Evolutionary conservation across 1,140 invertebrate genomes (phyloP).

Genomic region (Harpegnathos saltator): DNA sequence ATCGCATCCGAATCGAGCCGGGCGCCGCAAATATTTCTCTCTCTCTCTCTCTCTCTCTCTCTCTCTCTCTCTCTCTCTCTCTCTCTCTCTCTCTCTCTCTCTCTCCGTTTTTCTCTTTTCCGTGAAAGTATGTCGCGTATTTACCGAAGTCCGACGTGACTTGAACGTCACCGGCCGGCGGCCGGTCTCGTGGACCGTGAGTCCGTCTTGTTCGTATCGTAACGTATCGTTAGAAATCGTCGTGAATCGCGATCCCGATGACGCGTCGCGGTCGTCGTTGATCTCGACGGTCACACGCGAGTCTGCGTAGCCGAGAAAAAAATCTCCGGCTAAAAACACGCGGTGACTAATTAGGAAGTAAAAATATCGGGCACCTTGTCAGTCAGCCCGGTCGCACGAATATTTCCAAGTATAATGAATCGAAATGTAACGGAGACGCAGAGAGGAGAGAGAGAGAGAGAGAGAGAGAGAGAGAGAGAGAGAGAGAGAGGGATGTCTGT

Average conservation of each 20-base stretch:
- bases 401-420: background rate
- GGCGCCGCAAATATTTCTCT: background rate
- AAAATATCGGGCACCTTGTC: background rate
- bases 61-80: too few species aligned
- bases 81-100: too few species aligned
- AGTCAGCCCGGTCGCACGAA: background rate
- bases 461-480: too few species aligned
- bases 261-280: background rate
- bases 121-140: conserved; percentile 21
- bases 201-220: background rate
- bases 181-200: background rate
- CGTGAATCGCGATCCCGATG: too few species aligned
- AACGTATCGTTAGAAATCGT: background rate
- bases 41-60: too few species aligned
- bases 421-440: background rate
- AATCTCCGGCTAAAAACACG: background rate
- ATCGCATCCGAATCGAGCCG: background rate
- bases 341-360: too few species aligned
- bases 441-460: too few species aligned
- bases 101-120: too few species aligned
- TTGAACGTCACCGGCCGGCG: conserved; percentile 7
- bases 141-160: conserved; percentile 9
- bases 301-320: background rate
- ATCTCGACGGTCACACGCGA: background rate
- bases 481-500: too few species aligned